Evolutionary conservation across 2,113 vertebrate species (phyloP).

Genomic region (Nesospiza acunhae): DNA sequence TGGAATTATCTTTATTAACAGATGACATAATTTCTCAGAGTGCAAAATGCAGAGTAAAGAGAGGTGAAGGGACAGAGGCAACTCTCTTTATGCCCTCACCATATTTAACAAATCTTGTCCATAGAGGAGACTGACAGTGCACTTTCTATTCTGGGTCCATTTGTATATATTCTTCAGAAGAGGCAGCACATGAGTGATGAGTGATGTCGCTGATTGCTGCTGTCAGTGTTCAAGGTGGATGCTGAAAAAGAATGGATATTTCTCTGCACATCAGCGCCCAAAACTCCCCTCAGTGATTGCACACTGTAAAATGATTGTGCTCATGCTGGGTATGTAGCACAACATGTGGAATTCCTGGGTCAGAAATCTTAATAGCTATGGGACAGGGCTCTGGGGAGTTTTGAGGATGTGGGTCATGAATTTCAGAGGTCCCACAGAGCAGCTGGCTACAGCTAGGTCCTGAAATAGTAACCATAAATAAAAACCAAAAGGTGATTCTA

Average conservation of each 20-base stretch:
- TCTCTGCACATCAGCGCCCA: background rate
- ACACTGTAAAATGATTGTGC: background rate
- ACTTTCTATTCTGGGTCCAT: background rate
- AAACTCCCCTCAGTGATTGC: background rate
- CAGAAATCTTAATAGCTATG: background rate
- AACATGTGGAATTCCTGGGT: rapidly evolving
- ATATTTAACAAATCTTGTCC: background rate
- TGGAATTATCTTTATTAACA: background rate
- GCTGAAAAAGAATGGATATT: background rate
- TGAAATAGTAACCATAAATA: background rate
- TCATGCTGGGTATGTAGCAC: background rate
- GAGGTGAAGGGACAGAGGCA: background rate
- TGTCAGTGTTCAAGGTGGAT: background rate
- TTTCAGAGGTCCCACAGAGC: background rate
- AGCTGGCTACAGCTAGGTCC: background rate
- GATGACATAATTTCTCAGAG: background rate
- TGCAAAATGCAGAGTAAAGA: background rate
- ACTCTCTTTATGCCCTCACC: background rate
- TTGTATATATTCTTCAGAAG: background rate
- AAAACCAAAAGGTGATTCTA: background rate
- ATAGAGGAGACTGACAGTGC: background rate
- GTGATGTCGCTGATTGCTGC: background rate
- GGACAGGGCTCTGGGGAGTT: background rate
- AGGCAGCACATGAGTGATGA: background rate
- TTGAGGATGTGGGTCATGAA: background rate